Conservation (phyloP, 2,797 vertebrate genomes). For the Argya squamiceps region DNA sequence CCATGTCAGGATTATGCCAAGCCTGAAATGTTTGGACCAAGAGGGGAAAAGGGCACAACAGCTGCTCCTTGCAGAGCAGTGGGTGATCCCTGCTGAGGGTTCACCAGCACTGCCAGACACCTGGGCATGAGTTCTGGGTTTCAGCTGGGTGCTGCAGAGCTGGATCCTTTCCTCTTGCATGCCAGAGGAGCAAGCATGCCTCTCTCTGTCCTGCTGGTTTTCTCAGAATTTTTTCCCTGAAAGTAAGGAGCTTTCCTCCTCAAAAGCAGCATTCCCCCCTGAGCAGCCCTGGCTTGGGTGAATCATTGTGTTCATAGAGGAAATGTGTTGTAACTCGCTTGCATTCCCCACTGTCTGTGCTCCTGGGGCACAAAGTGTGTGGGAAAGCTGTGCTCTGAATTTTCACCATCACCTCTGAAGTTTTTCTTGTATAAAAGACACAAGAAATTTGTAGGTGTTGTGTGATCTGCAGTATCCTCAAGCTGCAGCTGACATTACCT, state of each 20-base stretch:
- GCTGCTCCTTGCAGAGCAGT: neutral
- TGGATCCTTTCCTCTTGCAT: neutral
- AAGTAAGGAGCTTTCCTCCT: neutral
- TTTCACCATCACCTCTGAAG: neutral
- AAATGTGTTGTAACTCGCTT: neutral
- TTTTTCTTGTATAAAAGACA: neutral
- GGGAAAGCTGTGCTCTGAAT: neutral
- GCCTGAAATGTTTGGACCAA: neutral
- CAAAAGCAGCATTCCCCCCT: neutral
- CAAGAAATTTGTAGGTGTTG: neutral
- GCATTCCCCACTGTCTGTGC: neutral
- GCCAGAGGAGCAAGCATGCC: neutral
- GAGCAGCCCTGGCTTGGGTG: neutral
- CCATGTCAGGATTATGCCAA: neutral
- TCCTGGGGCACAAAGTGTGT: neutral
- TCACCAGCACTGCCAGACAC: accelerated
- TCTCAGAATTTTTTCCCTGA: neutral
- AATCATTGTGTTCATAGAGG: neutral
- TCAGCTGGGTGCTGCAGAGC: accelerated
- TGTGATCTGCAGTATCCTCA: neutral
- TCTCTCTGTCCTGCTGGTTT: neutral
- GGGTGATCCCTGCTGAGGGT: neutral
- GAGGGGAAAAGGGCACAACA: neutral
- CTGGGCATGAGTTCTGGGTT: accelerated
- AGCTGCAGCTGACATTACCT: conserved; percentile 28